Base-by-base conservation (phyloP, 2,113 vertebrate genomes). In the Rhea pennata region DNA sequence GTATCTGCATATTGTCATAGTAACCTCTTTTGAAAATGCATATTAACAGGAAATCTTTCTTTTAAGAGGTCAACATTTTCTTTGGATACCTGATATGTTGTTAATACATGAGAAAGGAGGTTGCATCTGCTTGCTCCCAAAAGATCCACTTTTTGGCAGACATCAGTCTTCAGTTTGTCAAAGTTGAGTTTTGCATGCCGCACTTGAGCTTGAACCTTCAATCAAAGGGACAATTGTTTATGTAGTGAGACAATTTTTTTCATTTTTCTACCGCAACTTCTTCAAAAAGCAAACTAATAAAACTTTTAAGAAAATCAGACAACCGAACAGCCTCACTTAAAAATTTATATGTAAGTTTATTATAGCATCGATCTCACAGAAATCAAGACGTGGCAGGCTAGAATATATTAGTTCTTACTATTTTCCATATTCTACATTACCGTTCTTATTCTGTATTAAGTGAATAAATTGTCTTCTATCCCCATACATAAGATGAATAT, bases 131-230 rank as follows among this genome's bases (percentile, higher is more conserved):
- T 99, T 0, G 99, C 99, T 96, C 99, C 99, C 91, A 99, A 97
- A 94, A 99, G 98, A 97, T 99, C 99, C 81, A 99, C 99, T 95
- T 99, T 99, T 97, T 99, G 99, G 98, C 99, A 99, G 44, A 99
- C 99, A 33, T 99, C 99, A 87, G 98, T 99, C 98, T 99, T 99
- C 98, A 99, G 96, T 96, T 99, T 99, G 98, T 99, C 99, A 90
- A 99, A 99, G 97, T 98, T 98, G 36, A 98, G 98, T 97, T 99
- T 99, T 76, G 99, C 98, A 7, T 98, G 98, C 82, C 99, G 99
- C 73, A 99, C 99, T 98, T 99, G 99, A 87, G 98, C 98, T 97
- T 99, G 99, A 84, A 99, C 99, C 99, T 99, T 97, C 69, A 73
- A 92, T 97, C 77, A 94, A 94, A 94, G 44, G 51, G 31, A 91